A percentile compares a stretch with the other conserved stretches of the same genome.
Conservation (phyloP, 1,140 invertebrate species). For the Leptonema lineaticorne region DNA sequence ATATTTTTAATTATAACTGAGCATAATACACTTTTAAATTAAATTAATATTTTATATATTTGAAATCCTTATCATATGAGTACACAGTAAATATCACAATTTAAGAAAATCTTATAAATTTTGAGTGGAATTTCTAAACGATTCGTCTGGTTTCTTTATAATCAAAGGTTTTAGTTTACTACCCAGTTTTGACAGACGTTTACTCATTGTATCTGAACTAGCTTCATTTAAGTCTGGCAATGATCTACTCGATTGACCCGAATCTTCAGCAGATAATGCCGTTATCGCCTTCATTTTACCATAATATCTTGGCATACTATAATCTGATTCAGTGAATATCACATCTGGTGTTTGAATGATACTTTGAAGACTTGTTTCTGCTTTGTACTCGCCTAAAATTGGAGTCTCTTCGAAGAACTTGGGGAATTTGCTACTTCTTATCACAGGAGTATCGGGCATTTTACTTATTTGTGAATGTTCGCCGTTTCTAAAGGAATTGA, state of each 20-base stretch:
- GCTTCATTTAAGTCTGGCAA: conserved; percentile 54
- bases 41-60: too few species aligned
- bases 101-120: conserved; percentile 20
- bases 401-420: conserved; percentile 54
- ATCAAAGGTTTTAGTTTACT: conserved; percentile 53
- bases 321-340: conserved; percentile 51
- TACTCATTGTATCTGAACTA: conserved; percentile 47
- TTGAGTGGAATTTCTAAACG: conserved; percentile 10
- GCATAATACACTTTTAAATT: too few species aligned
- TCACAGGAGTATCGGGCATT: conserved; percentile 54
- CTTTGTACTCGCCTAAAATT: conserved; percentile 50
- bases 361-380: conserved; percentile 51
- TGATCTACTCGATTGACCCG: conserved; percentile 50
- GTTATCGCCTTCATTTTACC: conserved; percentile 40
- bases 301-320: conserved; percentile 56
- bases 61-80: too few species aligned
- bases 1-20: too few species aligned
- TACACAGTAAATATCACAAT: background rate
- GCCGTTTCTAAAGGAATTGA: conserved; percentile 26
- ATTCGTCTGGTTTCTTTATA: conserved; percentile 53
- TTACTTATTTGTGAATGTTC: conserved; percentile 49
- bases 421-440: conserved; percentile 53
- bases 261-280: conserved; percentile 43
- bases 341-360: conserved; percentile 50
- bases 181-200: conserved; percentile 51